Conservation (phyloP, 2,797 vertebrate genomes). For the Erpetoichthys calabaricus region DNA sequence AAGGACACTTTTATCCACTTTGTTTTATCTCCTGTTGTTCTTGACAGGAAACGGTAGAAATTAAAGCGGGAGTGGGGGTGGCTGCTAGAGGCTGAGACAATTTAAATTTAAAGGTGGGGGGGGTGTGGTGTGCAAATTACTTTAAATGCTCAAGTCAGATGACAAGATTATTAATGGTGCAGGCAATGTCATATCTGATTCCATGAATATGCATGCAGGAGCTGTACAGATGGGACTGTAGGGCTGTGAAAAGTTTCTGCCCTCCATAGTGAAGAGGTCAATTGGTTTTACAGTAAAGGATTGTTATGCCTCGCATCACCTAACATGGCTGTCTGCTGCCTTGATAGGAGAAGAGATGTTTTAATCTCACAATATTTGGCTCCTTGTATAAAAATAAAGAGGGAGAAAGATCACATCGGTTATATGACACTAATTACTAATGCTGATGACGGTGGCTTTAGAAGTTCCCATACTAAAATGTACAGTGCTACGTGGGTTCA, state of each 20-base stretch:
- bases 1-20: conserved; percentile 31
- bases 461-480: too few relatives aligned
- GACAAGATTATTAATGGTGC: conserved; percentile 94
- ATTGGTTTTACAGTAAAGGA: conserved; percentile 19
- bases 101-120: background rate
- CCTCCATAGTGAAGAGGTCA: conserved; percentile 26
- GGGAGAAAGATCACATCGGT: too few relatives aligned
- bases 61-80: conserved; percentile 30
- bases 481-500: too few relatives aligned
- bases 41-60: conserved; percentile 42
- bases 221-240: conserved; percentile 71
- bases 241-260: conserved; percentile 37
- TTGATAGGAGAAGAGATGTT: too few relatives aligned
- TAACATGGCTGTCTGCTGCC: background rate
- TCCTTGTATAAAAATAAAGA: too few relatives aligned
- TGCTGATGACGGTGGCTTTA: too few relatives aligned
- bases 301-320: conserved; percentile 15
- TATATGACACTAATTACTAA: too few relatives aligned
- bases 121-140: conserved; percentile 22
- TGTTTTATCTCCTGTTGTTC: conserved; percentile 44
- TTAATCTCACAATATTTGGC: too few relatives aligned
- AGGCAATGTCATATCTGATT: conserved; percentile 70
- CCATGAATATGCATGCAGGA: conserved; percentile 88
- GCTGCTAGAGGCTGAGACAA: background rate
- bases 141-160: conserved; percentile 70